These are phyloP conservation scores for Pachyrhynchus sulphureomaculatus DNA, from an alignment of 1,140 invertebrate genomes.

Conservation along the genomic window DNA sequence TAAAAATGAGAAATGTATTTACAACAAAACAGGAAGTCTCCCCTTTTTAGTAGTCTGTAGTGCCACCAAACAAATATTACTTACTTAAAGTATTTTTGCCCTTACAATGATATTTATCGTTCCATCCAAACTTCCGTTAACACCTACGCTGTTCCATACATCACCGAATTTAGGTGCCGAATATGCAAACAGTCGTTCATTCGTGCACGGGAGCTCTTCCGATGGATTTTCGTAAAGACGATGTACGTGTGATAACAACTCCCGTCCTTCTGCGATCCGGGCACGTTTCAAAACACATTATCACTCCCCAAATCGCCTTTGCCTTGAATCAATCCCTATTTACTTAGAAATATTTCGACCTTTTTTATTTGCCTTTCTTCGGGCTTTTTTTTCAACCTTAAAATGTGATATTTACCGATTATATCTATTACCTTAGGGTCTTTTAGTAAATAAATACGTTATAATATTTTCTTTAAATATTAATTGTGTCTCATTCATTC, in stretches of 20 bases:
- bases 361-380: background rate
- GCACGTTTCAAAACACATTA: slow-evolving; percentile 35
- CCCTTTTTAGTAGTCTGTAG: no score
- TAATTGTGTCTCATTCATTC: no score
- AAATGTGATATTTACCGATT: no score
- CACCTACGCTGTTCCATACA: slow-evolving; percentile 10
- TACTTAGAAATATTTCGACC: background rate
- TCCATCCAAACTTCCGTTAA: background rate
- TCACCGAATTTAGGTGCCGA: slow-evolving; percentile 37
- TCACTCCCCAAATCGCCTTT: slow-evolving; percentile 27
- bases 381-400: no score
- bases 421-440: no score
- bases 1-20: no score
- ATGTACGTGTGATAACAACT: slow-evolving; percentile 49
- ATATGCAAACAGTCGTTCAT: slow-evolving; percentile 43
- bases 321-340: slow-evolving; percentile 10
- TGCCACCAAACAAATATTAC: no score
- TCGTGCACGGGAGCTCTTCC: slow-evolving; percentile 41
- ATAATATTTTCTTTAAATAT: no score
- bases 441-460: no score
- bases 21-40: no score
- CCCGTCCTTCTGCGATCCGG: slow-evolving; percentile 33
- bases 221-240: slow-evolving; percentile 50
- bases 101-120: background rate
- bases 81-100: no score